phyloP scores from a whole-genome alignment of 2,888 invertebrate species.

The Apotomis turbidana region DNA sequence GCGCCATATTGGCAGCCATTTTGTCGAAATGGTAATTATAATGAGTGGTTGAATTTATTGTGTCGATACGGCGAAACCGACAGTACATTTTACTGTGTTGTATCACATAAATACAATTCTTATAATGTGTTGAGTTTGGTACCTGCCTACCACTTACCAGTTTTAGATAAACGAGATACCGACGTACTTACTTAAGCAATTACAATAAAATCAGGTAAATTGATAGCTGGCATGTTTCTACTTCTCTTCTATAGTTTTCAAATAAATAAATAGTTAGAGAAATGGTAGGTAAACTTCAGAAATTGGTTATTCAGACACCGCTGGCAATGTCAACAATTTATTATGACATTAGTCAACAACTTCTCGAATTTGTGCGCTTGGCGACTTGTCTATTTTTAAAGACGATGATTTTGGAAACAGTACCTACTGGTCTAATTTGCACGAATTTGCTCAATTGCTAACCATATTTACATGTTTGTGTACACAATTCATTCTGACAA shows the following conservation, averaged over 20 bases:
- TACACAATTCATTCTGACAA: too few species aligned
- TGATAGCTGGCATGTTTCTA: not conserved
- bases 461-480: too few species aligned
- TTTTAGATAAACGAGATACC: not conserved
- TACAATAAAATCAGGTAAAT: not conserved
- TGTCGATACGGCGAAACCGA: slow-evolving; percentile 16
- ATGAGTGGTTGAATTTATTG: slow-evolving; percentile 52
- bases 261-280: not conserved
- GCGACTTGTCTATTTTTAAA: too few species aligned
- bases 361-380: too few species aligned
- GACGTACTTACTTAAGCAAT: not conserved
- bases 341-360: too few species aligned
- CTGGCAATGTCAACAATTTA: too few species aligned
- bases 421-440: too few species aligned
- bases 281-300: not conserved
- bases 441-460: too few species aligned
- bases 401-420: too few species aligned
- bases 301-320: too few species aligned
- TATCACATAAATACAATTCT: not conserved
- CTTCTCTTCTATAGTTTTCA: not conserved
- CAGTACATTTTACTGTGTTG: not conserved
- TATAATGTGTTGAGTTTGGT: not conserved
- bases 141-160: slow-evolving; percentile 2
- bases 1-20: slow-evolving; percentile 64
- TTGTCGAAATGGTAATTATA: slow-evolving; percentile 54